Conservation (phyloP, 2,888 invertebrate genomes). For the Cosmia trapezina region DNA sequence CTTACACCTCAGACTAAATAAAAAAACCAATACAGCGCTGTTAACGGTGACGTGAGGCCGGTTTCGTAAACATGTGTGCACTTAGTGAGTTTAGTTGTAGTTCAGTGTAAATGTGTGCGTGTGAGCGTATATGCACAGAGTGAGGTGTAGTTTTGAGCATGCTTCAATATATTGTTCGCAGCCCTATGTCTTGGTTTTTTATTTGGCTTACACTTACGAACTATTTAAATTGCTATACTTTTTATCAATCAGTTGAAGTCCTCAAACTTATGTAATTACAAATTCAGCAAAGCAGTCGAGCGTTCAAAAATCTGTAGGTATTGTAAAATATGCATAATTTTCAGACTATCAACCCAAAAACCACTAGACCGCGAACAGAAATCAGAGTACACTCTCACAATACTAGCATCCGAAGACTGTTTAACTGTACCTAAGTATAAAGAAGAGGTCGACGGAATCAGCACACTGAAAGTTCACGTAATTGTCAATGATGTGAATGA, state of each 20-base stretch:
- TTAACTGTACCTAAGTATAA: constrained; percentile 90
- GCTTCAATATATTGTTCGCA: no score
- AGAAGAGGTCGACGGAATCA: constrained; percentile 92
- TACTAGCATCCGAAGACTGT: constrained; percentile 96
- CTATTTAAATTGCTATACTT: background rate
- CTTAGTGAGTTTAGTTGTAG: no score
- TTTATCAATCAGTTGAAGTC: background rate
- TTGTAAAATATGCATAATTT: constrained; percentile 33
- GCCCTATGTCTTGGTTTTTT: no score
- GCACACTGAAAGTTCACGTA: constrained; percentile 92
- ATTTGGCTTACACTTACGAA: background rate
- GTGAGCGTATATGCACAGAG: no score
- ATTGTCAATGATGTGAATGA: constrained; percentile 97
- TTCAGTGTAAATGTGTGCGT: no score
- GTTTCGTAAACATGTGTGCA: no score
- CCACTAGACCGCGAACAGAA: constrained; percentile 94
- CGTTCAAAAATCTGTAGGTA: background rate
- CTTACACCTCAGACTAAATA: no score
- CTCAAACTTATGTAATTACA: background rate
- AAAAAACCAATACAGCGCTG: no score
- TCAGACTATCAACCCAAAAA: constrained; percentile 82
- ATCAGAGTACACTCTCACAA: constrained; percentile 92
- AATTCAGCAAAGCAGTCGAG: background rate
- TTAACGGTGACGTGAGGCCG: no score
- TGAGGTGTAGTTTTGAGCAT: no score